These are phyloP conservation scores for Willowsia nigromaculata DNA, from an alignment of 2,888 invertebrate species.

Conservation along the genomic window DNA sequence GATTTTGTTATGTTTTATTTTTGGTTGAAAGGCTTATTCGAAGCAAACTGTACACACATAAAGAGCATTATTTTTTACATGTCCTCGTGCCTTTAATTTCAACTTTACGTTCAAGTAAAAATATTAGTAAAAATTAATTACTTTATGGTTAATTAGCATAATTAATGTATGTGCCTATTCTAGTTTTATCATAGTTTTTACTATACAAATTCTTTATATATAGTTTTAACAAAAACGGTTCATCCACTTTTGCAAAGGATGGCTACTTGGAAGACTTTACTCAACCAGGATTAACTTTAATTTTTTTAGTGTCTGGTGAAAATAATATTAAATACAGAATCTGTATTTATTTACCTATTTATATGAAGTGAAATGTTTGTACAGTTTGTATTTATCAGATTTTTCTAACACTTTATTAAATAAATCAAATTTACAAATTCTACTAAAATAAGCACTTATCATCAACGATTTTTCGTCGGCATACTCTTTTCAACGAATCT, in stretches of 20 bases:
- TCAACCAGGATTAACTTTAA: not conserved
- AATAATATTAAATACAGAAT: not conserved
- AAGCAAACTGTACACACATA: not conserved
- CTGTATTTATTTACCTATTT: conserved; percentile 17
- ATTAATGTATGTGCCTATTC: not conserved
- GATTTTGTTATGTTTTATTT: not conserved
- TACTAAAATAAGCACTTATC: too few relatives aligned
- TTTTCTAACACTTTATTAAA: not conserved
- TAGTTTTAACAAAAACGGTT: not conserved
- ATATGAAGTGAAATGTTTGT: not conserved
- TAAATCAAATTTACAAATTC: too few relatives aligned
- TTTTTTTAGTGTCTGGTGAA: not conserved
- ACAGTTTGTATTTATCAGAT: not conserved
- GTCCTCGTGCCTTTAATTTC: too few relatives aligned
- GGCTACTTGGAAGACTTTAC: conserved; percentile 60
- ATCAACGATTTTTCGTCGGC: too few relatives aligned
- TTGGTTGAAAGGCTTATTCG: not conserved
- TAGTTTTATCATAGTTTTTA: not conserved
- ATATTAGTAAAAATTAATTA: too few relatives aligned
- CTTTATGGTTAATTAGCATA: not conserved
- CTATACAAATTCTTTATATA: not conserved
- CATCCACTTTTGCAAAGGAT: conserved; percentile 60
- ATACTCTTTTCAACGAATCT: too few relatives aligned
- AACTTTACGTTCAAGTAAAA: too few relatives aligned
- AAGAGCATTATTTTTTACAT: not conserved